phyloP scores from a whole-genome alignment of 64 coral and sea anemone species.

The Stichodactyla mertensii region DNA sequence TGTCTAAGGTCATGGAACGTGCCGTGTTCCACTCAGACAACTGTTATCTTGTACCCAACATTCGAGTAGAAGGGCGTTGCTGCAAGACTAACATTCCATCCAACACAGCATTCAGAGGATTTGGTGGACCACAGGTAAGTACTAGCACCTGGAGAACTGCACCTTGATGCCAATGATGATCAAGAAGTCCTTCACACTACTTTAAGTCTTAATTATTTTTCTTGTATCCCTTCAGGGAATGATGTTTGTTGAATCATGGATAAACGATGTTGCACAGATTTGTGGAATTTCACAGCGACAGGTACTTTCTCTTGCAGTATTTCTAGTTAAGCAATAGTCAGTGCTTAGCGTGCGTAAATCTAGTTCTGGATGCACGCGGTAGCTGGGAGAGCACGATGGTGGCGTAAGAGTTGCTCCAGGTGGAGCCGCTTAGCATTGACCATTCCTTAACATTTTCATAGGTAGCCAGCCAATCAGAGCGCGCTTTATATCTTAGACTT shows the following conservation, averaged over 20 bases:
- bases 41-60: constrained; percentile 65
- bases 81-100: constrained; percentile 78
- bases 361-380: too few relatives aligned
- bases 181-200: too few relatives aligned
- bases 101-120: constrained; percentile 83
- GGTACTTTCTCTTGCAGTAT: constrained; percentile 11
- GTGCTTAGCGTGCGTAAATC: too few relatives aligned
- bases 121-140: constrained; percentile 70
- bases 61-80: constrained; percentile 44
- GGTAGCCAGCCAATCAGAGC: too few relatives aligned
- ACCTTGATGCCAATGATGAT: too few relatives aligned
- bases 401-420: too few relatives aligned
- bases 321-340: too few relatives aligned
- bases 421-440: too few relatives aligned
- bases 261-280: constrained; percentile 62
- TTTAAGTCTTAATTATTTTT: not conserved
- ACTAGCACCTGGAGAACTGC: not conserved
- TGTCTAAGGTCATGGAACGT: constrained; percentile 55
- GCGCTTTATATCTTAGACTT: too few relatives aligned
- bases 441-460: too few relatives aligned
- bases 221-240: constrained; percentile 40
- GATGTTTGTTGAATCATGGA: constrained; percentile 80
- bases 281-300: constrained; percentile 76
- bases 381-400: too few relatives aligned
- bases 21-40: constrained; percentile 63